Base-by-base conservation (phyloP, 2,888 invertebrate species). In the Chloroclysta siterata region DNA sequence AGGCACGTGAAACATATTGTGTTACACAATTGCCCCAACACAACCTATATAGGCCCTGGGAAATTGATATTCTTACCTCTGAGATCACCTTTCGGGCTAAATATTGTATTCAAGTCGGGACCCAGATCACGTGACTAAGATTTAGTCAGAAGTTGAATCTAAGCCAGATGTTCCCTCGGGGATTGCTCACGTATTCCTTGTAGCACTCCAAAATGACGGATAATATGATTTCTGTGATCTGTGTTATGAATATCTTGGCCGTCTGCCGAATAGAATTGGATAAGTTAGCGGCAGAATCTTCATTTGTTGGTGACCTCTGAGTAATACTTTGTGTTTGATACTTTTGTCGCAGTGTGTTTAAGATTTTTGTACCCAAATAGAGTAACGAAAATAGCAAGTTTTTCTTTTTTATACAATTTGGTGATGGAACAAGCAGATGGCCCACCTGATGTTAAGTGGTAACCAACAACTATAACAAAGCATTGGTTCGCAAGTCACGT, bases 141-240 rank as follows among this genome's bases (percentile, higher is more conserved):
- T 51, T 47, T 62, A 58, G 56, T 57, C 56, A 47, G 53, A 65
- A 46, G 46, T 51, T 56, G 51, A 60, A 62, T 60, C 57, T 33
- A 14, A 29, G 42, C 60, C 61, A 69, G 66, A 65, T 60, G 61
- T 57, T 64, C 41, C n/a, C 29, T 54, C 54, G 51, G 53, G 53
- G 47, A 60, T 29, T 54, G 54, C 50, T 65, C 63, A 44, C 17
- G 46, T 65, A 62, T 65, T 70, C 56, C 59, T 58, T 61, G 55
- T 29, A 42, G 33, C 51, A 14, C 60, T 58, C 53, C 29, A n/a
- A 56, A 66, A 62, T 61, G 13, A 55, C 33, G 53, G 41, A 39
- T 29, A 46, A 54, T 60, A 22, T 57, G 39, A 42, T 54, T 17
- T 46, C 47, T 42, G 15, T 51, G 42, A 15, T 36, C 46, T 60